Conservation (phyloP, 37 sponge, comb jelly and placozoan species). For the Petrosia ficiformis region DNA sequence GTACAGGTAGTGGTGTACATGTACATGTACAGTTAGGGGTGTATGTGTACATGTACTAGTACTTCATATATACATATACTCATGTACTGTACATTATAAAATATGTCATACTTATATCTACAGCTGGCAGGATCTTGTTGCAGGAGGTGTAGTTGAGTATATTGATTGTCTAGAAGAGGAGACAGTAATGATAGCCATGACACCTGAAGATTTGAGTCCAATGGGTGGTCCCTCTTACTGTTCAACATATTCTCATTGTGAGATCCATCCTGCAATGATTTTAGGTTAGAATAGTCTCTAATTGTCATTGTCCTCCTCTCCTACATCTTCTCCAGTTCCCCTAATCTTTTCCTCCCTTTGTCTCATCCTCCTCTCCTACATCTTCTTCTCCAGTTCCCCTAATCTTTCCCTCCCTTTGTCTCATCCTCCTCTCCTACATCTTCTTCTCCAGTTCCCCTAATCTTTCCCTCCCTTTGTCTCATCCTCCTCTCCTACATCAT, state of each 20-base stretch:
- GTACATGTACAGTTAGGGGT: background rate
- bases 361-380: background rate
- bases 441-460: too few relatives aligned
- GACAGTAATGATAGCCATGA: constrained; percentile 99
- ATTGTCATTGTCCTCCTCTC: constrained; percentile 79
- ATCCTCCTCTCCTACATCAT: too few relatives aligned
- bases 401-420: too few relatives aligned
- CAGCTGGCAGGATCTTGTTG: constrained; percentile 98
- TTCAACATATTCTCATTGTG: constrained; percentile 99
- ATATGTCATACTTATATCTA: background rate
- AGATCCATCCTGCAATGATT: constrained; percentile 99
- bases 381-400: too few relatives aligned
- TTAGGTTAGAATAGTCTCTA: constrained; percentile 79
- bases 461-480: too few relatives aligned
- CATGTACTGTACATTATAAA: too few relatives aligned
- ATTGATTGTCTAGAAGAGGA: constrained; percentile 99
- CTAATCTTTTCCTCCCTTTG: too few relatives aligned
- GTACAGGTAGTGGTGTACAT: too few relatives aligned
- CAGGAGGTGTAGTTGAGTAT: constrained; percentile 98
- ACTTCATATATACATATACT: too few relatives aligned
- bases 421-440: too few relatives aligned
- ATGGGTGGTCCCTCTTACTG: constrained; percentile 79
- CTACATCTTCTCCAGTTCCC: too few relatives aligned
- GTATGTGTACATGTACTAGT: constrained; percentile 15
- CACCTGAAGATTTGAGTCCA: constrained; percentile 84